Evolutionary conservation across 2,113 vertebrate species (phyloP), one percentile per base, ranked within the genome.

Genomic region (Chamaetylas fuelleborni): DNA sequence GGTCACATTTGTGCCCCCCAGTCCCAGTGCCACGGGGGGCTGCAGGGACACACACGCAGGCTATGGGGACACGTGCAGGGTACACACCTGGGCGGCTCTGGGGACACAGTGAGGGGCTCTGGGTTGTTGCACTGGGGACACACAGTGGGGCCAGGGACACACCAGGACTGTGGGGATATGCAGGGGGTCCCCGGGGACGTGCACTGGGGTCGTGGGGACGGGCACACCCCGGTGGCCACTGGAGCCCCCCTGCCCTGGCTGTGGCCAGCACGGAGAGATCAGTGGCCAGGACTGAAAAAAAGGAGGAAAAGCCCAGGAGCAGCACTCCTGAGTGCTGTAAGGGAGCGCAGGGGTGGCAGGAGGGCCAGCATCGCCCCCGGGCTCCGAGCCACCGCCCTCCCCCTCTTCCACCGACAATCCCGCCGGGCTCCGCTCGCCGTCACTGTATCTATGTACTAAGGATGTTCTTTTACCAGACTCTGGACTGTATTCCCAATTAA

Each of bases 361-460:
- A 57, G n/a, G 50, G 29, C 12, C 60, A n/a, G 38, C 36, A 25
- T 8, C 22, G 0, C 28, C 82, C 47, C 29, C 15, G 34, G 0
- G 5, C 26, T 38, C 6, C 40, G 20, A 50, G 8, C 48, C 82
- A 23, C 33, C 0, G 0, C 15, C 53, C 26, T 64, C 5, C 4
- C 60, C 25, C 6, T 3, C 43, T 29, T 36, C 45, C 15, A 12
- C 0, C 9, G 71, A 43, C 48, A 33, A 57, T 34, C 34, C 38
- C 4, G 8, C 62, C 2, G 16, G 80, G 65, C 29, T 83, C 47
- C 3, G 7, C 48, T 48, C 33, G 40, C 54, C 36, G 1, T 33
- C 43, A 0, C 40, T 94, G 88, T 96, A 93, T 84, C 45, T 93
- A 90, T 80, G 95, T 95, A 95, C 90, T 10, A 60, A 95, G 93